Conservation (phyloP, 2,888 invertebrate species). For the Drosophila niveifrons region DNA sequence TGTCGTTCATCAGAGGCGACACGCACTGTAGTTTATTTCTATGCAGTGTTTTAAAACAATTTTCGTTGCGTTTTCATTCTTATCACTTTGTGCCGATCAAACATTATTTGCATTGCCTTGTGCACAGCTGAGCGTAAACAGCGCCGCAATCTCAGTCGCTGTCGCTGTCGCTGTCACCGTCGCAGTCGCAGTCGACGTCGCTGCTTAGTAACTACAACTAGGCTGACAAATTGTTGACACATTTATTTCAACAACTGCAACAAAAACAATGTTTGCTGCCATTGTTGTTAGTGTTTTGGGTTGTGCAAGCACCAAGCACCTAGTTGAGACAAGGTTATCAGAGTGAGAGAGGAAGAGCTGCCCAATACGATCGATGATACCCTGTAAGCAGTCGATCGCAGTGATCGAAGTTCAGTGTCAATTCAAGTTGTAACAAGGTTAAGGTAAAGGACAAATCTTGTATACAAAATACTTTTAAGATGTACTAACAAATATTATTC, state of each 20-base stretch:
- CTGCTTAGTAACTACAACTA: slow-evolving; percentile 62
- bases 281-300: slow-evolving; percentile 32
- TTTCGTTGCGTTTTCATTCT: slow-evolving; percentile 17
- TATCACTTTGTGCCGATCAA: slow-evolving; percentile 38
- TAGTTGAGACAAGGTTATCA: slow-evolving; percentile 62
- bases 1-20: neutral
- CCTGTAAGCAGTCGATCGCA: slow-evolving; percentile 4
- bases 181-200: slow-evolving; percentile 26
- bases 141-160: slow-evolving; percentile 20
- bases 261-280: slow-evolving; percentile 12
- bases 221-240: slow-evolving; percentile 71
- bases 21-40: no score
- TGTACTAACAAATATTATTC: neutral
- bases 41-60: slow-evolving; percentile 8
- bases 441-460: neutral
- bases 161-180: slow-evolving; percentile 12
- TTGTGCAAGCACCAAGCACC: slow-evolving; percentile 45
- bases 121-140: slow-evolving; percentile 60
- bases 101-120: slow-evolving; percentile 42
- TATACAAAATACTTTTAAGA: neutral
- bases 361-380: slow-evolving; percentile 39
- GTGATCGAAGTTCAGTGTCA: neutral
- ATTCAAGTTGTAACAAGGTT: neutral
- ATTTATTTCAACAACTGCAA: slow-evolving; percentile 48
- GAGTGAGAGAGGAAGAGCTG: slow-evolving; percentile 37